Conservation (phyloP, 2,797 vertebrate genomes). For the Anguilla obscura region DNA sequence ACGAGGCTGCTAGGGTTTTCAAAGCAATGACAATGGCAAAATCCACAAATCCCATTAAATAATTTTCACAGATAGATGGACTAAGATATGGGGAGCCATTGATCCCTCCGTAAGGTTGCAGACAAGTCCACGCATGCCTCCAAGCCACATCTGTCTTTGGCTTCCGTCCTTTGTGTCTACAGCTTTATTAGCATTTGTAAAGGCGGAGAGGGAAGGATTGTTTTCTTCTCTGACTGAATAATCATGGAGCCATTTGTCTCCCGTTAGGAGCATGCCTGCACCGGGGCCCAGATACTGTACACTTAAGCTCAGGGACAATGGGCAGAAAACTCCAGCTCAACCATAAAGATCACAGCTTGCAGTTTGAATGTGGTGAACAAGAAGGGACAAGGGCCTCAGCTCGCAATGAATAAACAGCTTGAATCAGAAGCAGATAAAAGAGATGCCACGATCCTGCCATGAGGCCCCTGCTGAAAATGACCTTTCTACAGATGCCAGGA, state of each 20-base stretch:
- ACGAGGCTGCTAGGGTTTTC: background rate
- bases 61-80: constrained; percentile 26
- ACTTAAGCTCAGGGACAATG: constrained; percentile 18
- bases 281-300: constrained; percentile 18
- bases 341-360: constrained; percentile 1
- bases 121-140: constrained; percentile 26
- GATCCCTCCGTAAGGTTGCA: background rate
- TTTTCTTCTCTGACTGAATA: constrained; percentile 6
- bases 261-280: background rate
- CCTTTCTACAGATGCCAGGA: background rate
- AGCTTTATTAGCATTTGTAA: constrained; percentile 32
- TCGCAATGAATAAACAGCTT: background rate
- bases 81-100: background rate
- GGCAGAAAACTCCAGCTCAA: background rate
- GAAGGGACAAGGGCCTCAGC: background rate
- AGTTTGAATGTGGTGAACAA: background rate
- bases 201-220: constrained; percentile 11
- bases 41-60: constrained; percentile 17
- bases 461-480: constrained; percentile 11
- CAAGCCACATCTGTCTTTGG: constrained; percentile 27
- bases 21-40: background rate
- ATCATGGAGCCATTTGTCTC: constrained; percentile 9
- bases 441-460: background rate
- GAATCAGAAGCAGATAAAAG: constrained; percentile 24
- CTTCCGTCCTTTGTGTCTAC: constrained; percentile 13